These are phyloP conservation scores for Suricata suricatta DNA, from an alignment of 2,113 vertebrate species.

Conservation along the genomic window DNA sequence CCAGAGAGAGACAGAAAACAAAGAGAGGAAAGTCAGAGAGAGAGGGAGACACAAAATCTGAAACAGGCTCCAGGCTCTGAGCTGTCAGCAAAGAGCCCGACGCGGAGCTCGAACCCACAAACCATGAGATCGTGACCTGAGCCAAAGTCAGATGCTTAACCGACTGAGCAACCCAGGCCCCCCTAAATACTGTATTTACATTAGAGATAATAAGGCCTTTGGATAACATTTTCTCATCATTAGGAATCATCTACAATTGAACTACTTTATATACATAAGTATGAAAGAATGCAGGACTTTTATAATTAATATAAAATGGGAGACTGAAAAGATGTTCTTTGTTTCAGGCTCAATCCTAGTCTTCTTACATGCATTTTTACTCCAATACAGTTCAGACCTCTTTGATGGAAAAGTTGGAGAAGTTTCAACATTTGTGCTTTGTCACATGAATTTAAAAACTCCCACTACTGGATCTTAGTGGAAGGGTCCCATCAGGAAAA, in stretches of 20 bases:
- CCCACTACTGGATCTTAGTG: background rate
- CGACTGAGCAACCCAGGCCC: too few species aligned
- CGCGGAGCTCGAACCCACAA: too few species aligned
- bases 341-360: background rate
- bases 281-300: background rate
- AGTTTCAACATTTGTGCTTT: background rate
- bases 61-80: too few species aligned
- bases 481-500: background rate
- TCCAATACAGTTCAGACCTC: background rate
- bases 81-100: too few species aligned
- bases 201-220: background rate
- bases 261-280: background rate
- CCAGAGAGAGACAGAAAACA: too few species aligned
- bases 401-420: background rate
- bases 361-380: background rate
- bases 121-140: too few species aligned
- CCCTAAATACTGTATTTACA: background rate
- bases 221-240: background rate
- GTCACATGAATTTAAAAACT: background rate
- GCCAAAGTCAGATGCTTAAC: too few species aligned
- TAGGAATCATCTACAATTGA: background rate
- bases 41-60: too few species aligned
- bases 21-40: too few species aligned
- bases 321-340: background rate
- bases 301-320: background rate